Evolutionary conservation across 2,113 vertebrate genomes (phyloP), one percentile per base, ranked within the genome.

Genomic region (Cyanoderma ruficeps): DNA sequence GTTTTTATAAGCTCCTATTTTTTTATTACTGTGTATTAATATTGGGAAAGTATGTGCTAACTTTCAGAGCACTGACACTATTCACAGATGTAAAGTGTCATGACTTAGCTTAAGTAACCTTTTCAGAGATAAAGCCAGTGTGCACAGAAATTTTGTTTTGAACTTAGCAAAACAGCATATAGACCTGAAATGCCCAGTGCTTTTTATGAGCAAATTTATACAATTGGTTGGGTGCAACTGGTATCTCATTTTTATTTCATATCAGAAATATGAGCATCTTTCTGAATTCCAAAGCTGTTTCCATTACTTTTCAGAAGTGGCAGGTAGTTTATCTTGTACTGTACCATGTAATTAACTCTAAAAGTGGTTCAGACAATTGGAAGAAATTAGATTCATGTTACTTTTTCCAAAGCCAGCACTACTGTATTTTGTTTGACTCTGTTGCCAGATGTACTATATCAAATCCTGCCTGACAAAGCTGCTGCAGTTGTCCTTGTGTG

Each of bases 401-500:
- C 60, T 69, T 88, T 86, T 74, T 87, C 85, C 60, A 74, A 88
- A 91, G 56, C 78, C 69, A 82, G 63, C 78, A 39, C 59, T 87
- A 50, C 50, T 84, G 68, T 91, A 59, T 93, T 95, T 89, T 93
- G 87, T 84, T 93, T 89, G 71, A 80, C 50, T 83, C n/a, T 44
- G 46, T 83, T 94, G 83, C 83, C 69, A 89, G 65, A 89, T 12
- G 3, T 93, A 61, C 71, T 92, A 65, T 67, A 76, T 96, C 55
- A 92, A 94, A 96, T 90, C 61, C 68, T 77, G 87, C 71, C 78
- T 77, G 84, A 89, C 87, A 88, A 95, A 80, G 84, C 88, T 95
- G 90, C 77, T 90, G 93, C 55, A 44, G 74, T 96, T 31, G 95
- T 93, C 95, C 95, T 96, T 96, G 88, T 80, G 65, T 85, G 90